Evolutionary conservation across 64 coral and sea anemone species (phyloP).

Genomic region (Pocillopora verrucosa): DNA sequence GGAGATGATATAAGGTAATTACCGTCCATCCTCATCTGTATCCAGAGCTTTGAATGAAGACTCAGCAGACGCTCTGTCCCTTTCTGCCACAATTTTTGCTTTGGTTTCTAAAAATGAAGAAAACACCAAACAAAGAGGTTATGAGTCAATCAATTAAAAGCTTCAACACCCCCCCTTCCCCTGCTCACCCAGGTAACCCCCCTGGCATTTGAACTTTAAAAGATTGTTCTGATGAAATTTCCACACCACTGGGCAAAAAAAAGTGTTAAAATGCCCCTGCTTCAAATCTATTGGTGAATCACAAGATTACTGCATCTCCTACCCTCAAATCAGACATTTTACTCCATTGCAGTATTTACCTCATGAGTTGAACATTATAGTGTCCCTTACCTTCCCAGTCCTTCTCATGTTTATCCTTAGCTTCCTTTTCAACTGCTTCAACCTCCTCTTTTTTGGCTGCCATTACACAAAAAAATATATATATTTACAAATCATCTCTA

Average conservation of each 20-base stretch:
- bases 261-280: too few relatives aligned
- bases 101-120: slow-evolving; percentile 63
- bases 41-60: slow-evolving; percentile 71
- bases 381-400: slow-evolving; percentile 90
- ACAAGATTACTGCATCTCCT: too few relatives aligned
- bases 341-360: not conserved
- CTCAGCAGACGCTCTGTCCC: slow-evolving; percentile 64
- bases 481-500: not conserved
- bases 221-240: too few relatives aligned
- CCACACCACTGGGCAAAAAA: too few relatives aligned
- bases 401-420: slow-evolving; percentile 97
- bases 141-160: not conserved
- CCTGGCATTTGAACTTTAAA: too few relatives aligned
- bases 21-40: slow-evolving; percentile 76
- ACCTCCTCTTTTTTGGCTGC: slow-evolving; percentile 78
- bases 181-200: too few relatives aligned
- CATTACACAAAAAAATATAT: not conserved
- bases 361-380: not conserved
- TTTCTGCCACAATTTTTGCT: slow-evolving; percentile 77
- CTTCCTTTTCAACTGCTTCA: slow-evolving; percentile 87
- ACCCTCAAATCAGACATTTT: too few relatives aligned
- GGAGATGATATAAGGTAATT: not conserved
- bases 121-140: not conserved
- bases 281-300: too few relatives aligned
- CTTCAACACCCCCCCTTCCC: too few relatives aligned